Conservation (phyloP, 2,797 vertebrate genomes). For the Notoglanidium macrostoma region DNA sequence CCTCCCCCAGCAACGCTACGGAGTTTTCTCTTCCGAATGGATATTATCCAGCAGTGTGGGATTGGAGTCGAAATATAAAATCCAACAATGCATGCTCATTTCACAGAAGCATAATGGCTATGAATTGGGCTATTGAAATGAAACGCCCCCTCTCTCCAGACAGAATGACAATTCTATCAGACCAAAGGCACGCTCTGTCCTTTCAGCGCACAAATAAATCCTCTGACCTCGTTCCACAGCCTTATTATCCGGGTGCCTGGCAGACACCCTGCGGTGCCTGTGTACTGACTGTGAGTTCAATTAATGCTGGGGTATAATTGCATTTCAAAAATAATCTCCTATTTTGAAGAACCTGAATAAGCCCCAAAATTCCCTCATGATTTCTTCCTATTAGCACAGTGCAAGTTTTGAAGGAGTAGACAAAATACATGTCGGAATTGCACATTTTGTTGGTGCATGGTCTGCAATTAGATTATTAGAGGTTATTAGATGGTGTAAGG, state of each 20-base stretch:
- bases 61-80: constrained; percentile 14
- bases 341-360: constrained; percentile 43
- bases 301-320: constrained; percentile 55
- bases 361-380: constrained; percentile 37
- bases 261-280: constrained; percentile 46
- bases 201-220: constrained; percentile 54
- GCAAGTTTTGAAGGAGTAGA: constrained; percentile 22
- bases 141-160: constrained; percentile 24
- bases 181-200: constrained; percentile 44
- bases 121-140: constrained; percentile 46
- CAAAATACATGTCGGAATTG: neutral
- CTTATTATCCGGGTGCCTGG: constrained; percentile 51
- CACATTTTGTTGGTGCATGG: neutral
- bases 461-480: neutral
- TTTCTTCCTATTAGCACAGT: constrained; percentile 11
- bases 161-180: constrained; percentile 56
- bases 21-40: constrained; percentile 3
- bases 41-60: constrained; percentile 40
- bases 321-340: constrained; percentile 55
- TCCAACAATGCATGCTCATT: constrained; percentile 41
- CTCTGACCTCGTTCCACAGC: constrained; percentile 57
- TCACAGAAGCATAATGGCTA: constrained; percentile 46
- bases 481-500: neutral
- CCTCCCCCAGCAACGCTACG: constrained; percentile 7
- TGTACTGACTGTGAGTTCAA: constrained; percentile 51